A percentile compares a stretch with the other conserved stretches of the same genome.
phyloP scores from a whole-genome alignment of 2,888 invertebrate species.

The Seira ritae region DNA sequence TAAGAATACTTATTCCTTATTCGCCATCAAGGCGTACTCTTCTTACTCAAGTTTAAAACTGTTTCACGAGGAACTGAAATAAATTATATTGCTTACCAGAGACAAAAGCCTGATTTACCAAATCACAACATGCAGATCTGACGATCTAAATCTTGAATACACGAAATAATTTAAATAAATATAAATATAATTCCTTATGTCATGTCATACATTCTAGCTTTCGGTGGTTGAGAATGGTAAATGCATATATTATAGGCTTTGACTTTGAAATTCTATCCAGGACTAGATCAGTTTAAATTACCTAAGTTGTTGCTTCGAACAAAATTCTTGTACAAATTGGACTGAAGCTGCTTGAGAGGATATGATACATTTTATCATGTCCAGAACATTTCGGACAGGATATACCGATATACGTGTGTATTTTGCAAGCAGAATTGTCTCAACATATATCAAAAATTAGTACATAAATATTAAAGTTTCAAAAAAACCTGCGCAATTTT shows the following conservation, averaged over 20 bases:
- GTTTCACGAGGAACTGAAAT: too few species aligned
- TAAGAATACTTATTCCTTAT: too few species aligned
- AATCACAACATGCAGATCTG: too few species aligned
- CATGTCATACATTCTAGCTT: too few species aligned
- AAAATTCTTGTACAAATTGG: neutral
- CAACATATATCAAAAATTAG: neutral
- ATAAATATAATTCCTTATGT: too few species aligned
- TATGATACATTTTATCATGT: neutral
- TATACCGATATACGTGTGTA: neutral
- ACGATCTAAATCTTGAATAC: too few species aligned
- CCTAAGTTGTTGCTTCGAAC: neutral
- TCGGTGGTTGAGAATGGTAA: neutral
- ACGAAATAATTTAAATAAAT: too few species aligned
- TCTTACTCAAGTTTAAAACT: too few species aligned
- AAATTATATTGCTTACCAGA: too few species aligned
- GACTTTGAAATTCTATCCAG: conserved; percentile 1
- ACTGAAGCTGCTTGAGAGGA: neutral
- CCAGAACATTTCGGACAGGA: neutral
- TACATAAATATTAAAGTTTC: neutral
- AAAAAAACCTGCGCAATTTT: neutral
- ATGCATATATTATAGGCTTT: neutral
- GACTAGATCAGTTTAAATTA: conserved; percentile 8
- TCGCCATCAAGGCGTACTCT: too few species aligned
- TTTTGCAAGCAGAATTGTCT: too few species aligned
- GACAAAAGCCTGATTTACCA: too few species aligned